These are phyloP conservation scores for Drosophila mettleri DNA, from an alignment of 2,888 invertebrate genomes.

Conservation along the genomic window DNA sequence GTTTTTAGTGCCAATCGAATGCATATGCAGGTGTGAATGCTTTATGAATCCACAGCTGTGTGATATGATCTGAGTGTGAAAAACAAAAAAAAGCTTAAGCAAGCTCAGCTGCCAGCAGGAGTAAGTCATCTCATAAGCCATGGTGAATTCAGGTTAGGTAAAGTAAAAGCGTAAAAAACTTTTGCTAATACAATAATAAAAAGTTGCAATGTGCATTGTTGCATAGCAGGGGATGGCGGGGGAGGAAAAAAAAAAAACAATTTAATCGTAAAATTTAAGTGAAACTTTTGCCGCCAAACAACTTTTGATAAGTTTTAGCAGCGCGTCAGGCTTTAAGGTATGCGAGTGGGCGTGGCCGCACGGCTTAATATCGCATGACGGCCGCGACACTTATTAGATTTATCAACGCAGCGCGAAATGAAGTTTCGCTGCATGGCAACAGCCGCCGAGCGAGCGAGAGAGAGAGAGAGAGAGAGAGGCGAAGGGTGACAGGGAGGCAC, in stretches of 20 bases:
- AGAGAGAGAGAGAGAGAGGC: background rate
- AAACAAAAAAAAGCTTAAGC: background rate
- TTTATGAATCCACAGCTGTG: background rate
- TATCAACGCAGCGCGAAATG: conserved; percentile 65
- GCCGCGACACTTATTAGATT: conserved; percentile 76
- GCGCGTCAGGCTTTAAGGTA: conserved; percentile 65
- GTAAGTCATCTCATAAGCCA: too few species aligned
- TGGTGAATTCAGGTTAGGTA: conserved; percentile 15
- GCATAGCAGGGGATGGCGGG: conserved; percentile 23
- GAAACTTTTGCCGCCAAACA: conserved; percentile 63
- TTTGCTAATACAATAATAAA: conserved; percentile 77
- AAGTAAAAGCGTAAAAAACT: conserved; percentile 64
- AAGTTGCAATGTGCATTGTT: conserved; percentile 72
- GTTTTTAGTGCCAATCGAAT: conserved; percentile 1
- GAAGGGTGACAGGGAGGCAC: background rate
- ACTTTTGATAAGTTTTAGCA: conserved; percentile 61
- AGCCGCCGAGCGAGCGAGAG: background rate
- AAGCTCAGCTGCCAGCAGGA: too few species aligned
- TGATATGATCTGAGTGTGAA: background rate
- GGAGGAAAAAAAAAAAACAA: conserved; percentile 28
- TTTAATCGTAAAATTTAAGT: conserved; percentile 63
- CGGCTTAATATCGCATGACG: conserved; percentile 64
- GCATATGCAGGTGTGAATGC: background rate
- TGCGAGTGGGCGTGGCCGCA: conserved; percentile 24
- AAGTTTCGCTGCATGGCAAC: conserved; percentile 60